Evolutionary conservation across 2,888 invertebrate species (phyloP).

Genomic region (Oligia strigilis): DNA sequence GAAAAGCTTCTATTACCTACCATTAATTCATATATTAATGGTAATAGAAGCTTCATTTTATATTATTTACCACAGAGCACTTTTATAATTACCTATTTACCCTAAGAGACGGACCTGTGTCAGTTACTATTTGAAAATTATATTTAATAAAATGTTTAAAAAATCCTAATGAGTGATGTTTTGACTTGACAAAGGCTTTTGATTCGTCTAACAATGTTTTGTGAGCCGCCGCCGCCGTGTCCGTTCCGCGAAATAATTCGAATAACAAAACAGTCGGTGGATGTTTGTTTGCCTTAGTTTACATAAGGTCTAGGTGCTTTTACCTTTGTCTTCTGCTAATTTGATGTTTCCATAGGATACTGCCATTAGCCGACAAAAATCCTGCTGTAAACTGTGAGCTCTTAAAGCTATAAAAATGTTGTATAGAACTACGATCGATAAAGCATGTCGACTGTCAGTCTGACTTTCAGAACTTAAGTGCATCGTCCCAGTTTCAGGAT

Average conservation of each 20-base stretch:
- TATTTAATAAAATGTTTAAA: not conserved
- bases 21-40: too few relatives aligned
- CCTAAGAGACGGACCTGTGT: not conserved
- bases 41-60: not conserved
- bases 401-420: not conserved
- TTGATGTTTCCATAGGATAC: conserved; percentile 2
- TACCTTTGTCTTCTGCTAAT: conserved; percentile 9
- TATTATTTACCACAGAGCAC: not conserved
- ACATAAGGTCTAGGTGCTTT: not conserved
- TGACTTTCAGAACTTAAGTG: conserved; percentile 19
- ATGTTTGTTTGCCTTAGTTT: conserved; percentile 39
- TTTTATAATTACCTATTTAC: not conserved
- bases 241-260: conserved; percentile 44
- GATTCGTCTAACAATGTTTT: conserved; percentile 23
- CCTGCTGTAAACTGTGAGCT: not conserved
- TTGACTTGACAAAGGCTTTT: conserved; percentile 15
- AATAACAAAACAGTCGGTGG: conserved; percentile 15
- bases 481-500: conserved; percentile 38
- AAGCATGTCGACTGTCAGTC: conserved; percentile 19
- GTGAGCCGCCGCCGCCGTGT: not conserved
- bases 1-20: not conserved
- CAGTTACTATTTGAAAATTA: conserved; percentile 1
- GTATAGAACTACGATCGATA: conserved; percentile 33
- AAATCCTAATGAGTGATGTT: not conserved
- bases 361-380: conserved; percentile 3